phyloP scores from a whole-genome alignment of 2,797 vertebrate species.

The Pangasius macronema region DNA sequence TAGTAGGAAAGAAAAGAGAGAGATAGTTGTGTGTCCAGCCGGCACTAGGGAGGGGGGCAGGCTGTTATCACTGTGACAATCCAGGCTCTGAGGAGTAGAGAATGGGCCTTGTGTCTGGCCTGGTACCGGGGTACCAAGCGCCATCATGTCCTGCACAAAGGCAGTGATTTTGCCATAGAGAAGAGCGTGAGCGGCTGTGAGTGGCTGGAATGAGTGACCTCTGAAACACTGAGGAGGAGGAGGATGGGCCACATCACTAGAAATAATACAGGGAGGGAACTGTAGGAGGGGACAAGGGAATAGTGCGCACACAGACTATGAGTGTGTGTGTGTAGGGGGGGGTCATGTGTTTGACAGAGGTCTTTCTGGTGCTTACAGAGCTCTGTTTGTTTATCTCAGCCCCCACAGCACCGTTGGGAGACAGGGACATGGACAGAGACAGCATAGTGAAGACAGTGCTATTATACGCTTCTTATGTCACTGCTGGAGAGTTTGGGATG shows the following conservation, averaged over 20 bases:
- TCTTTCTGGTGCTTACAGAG: constrained; percentile 76
- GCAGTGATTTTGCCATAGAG: constrained; percentile 67
- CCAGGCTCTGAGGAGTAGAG: constrained; percentile 68
- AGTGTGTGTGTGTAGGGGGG: constrained; percentile 54
- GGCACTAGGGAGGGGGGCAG: constrained; percentile 56
- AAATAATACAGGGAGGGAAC: constrained; percentile 72
- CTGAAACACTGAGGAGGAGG: constrained; percentile 76
- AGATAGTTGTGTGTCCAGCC: constrained; percentile 51
- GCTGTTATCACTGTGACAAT: constrained; percentile 73
- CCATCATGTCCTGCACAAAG: constrained; percentile 70
- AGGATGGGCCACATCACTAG: constrained; percentile 64
- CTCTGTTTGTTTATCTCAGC: constrained; percentile 71
- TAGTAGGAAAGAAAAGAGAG: constrained; percentile 42
- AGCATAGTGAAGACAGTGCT: constrained; percentile 57
- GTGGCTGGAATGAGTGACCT: constrained; percentile 71
- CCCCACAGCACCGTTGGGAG: constrained; percentile 56
- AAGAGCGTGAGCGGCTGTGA: constrained; percentile 70
- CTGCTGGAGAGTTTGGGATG: constrained; percentile 62
- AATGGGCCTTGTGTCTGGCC: constrained; percentile 68
- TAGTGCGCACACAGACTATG: constrained; percentile 37
- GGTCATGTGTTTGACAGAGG: constrained; percentile 70
- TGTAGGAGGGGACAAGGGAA: constrained; percentile 70
- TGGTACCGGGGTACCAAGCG: constrained; percentile 73
- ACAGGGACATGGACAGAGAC: constrained; percentile 54
- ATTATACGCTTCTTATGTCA: constrained; percentile 72